Evolutionary conservation across 2,113 vertebrate species (phyloP), one percentile per base, ranked within the genome.

Genomic region (Notarius quadriscutis): DNA sequence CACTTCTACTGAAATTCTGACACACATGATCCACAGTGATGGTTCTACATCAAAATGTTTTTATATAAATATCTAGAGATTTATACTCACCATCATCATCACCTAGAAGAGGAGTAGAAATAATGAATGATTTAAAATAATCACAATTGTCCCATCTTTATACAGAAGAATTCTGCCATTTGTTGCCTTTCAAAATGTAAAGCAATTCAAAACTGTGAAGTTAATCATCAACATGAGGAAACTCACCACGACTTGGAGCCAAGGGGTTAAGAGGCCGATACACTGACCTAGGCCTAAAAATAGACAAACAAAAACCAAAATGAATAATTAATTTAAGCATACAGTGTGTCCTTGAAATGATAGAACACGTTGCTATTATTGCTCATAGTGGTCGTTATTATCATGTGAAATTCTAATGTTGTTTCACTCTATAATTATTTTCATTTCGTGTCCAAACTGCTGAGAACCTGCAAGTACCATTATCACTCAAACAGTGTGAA

Each of bases 221-320:
- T 41, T 34, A 58, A 25, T 53, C 1, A 18, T 58, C 17, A 58
- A 25, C n/a, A 48, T 1, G 1, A 8, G 30, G 8, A 1, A 84
- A 65, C 88, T 93, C 91, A 98, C 98, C 97, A 93, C 96, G 94
- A 92, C 93, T 95, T 27, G 97, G 97, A 30, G 95, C 95, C 94
- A 99, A 92, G 81, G 98, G 98, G 94, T 99, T 99, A 92, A 99
- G 94, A 92, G 98, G 98, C 86, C 97, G 96, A 93, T 99, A 99
- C 86, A 99, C 98, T 63, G 97, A 99, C 67, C 98, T 94, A 91
- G 98, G 98, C 92, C 98, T 99, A 94, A 92, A 88, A 81, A 81
- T 1, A 84, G 12, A 84, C 18, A 55, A 69, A 10, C 18, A 81
- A 7, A 69, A 62, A 67, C 50, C 8, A 17, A 10, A 48, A 34